Evolutionary conservation across 2,797 vertebrate species (phyloP).

Genomic region (Harpagifer antarcticus): DNA sequence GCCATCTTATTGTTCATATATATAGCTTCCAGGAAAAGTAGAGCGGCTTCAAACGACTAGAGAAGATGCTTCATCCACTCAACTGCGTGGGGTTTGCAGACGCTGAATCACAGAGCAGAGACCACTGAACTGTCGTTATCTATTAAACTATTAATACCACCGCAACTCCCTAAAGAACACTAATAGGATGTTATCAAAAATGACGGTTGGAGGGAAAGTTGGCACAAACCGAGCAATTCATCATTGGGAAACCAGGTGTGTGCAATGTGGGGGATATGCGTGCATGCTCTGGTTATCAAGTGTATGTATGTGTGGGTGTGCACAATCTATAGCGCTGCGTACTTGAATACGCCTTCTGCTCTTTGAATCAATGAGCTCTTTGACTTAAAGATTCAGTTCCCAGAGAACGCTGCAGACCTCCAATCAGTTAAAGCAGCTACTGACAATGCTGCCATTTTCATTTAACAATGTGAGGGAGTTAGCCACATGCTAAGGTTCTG

Average conservation of each 20-base stretch:
- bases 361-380: constrained; percentile 16
- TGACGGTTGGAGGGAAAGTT: constrained; percentile 6
- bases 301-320: background rate
- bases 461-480: background rate
- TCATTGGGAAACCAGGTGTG: constrained; percentile 24
- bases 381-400: constrained; percentile 1
- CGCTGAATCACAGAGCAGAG: constrained; percentile 35
- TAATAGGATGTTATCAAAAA: background rate
- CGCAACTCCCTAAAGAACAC: background rate
- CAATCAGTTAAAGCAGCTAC: background rate
- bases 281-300: background rate
- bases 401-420: background rate
- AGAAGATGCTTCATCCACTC: background rate
- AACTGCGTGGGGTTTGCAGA: background rate
- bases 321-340: background rate
- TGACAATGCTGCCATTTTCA: background rate
- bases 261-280: background rate
- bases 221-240: constrained; percentile 17
- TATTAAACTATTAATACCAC: constrained; percentile 8
- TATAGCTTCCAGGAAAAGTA: constrained; percentile 42
- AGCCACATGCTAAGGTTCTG: background rate
- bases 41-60: background rate
- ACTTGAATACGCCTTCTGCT: background rate
- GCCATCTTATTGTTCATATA: constrained; percentile 26
- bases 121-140: background rate